Evolutionary conservation across 2,797 vertebrate species (phyloP).

Genomic region (Streptopelia turtur): DNA sequence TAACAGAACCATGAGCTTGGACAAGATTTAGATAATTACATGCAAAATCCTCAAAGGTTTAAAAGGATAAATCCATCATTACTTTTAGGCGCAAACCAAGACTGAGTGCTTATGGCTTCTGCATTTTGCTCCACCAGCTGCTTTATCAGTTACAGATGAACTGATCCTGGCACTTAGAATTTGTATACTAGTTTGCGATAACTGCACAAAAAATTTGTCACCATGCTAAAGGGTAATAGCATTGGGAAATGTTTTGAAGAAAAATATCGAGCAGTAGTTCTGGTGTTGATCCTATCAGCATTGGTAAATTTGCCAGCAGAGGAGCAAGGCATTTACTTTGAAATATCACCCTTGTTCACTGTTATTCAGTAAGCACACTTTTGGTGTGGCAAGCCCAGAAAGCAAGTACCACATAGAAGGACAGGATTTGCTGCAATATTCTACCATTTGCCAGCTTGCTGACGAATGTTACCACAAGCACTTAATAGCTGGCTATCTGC

Average conservation of each 20-base stretch:
- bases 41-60: neutral
- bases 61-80: neutral
- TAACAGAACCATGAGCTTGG: neutral
- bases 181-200: neutral
- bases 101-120: neutral
- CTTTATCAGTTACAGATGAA: neutral
- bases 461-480: slow-evolving; percentile 3
- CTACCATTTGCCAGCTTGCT: neutral
- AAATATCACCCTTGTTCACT: neutral
- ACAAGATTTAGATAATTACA: neutral
- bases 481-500: slow-evolving; percentile 20
- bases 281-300: neutral
- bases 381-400: neutral
- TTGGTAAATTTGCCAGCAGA: neutral
- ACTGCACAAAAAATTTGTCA: neutral
- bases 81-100: neutral
- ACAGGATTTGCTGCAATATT: neutral
- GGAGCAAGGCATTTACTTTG: slow-evolving; percentile 6
- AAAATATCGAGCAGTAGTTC: neutral
- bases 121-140: neutral
- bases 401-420: neutral
- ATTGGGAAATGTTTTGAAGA: neutral
- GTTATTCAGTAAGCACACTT: neutral
- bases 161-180: neutral
- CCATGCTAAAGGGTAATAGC: neutral